phyloP scores from a whole-genome alignment of 2,888 invertebrate genomes.

The Thera obeliscata region DNA sequence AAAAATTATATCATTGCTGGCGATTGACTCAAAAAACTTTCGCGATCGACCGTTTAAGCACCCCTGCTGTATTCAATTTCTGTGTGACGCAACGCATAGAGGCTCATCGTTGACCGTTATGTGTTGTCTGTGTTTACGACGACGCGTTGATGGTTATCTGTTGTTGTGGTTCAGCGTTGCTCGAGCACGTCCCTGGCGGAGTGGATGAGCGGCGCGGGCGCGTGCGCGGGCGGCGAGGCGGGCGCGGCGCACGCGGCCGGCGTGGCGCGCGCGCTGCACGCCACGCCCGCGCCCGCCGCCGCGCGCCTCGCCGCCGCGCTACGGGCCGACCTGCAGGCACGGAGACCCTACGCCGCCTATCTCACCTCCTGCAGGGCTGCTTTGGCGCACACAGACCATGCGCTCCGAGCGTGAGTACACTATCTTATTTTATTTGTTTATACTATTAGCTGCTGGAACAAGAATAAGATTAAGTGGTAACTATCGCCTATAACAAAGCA shows the following conservation, averaged over 20 bases:
- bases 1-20: too few species aligned
- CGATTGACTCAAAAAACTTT: too few species aligned
- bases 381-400: conserved; percentile 61
- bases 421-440: not conserved
- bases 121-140: too few species aligned
- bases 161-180: conserved; percentile 56
- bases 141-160: not conserved
- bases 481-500: too few species aligned
- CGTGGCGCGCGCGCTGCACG: conserved; percentile 51
- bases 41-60: too few species aligned
- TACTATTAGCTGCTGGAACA: not conserved
- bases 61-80: too few species aligned
- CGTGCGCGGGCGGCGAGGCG: conserved; percentile 50
- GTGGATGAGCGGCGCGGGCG: conserved; percentile 67
- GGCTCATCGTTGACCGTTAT: too few species aligned
- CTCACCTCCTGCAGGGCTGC: conserved; percentile 70
- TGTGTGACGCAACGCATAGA: too few species aligned
- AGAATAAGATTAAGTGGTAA: too few species aligned
- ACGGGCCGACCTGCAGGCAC: conserved; percentile 72
- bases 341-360: conserved; percentile 74
- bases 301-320: conserved; percentile 48
- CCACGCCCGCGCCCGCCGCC: conserved; percentile 42
- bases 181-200: conserved; percentile 68
- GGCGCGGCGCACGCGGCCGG: conserved; percentile 52
- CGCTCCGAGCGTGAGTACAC: conserved; percentile 54